These are phyloP conservation scores for Channallabes apus DNA, from an alignment of 2,797 vertebrate species.

Conservation along the genomic window DNA sequence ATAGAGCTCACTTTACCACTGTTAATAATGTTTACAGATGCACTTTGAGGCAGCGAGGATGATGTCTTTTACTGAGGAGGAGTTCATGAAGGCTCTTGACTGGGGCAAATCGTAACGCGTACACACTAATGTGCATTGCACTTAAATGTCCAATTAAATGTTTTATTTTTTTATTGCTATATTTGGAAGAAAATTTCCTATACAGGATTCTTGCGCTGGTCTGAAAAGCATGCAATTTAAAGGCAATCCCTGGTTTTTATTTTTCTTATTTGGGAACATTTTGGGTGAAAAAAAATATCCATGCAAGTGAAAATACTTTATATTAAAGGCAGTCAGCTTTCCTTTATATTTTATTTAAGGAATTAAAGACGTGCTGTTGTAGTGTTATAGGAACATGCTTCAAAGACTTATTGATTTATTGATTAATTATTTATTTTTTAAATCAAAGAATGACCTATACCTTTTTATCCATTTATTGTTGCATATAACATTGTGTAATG, in stretches of 20 bases:
- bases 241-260: not conserved
- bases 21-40: constrained; percentile 76
- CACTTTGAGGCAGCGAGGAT: constrained; percentile 94
- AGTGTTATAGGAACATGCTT: not conserved
- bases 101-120: constrained; percentile 77
- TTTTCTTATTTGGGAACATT: not conserved
- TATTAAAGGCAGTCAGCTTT: not conserved
- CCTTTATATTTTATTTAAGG: not conserved
- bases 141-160: not conserved
- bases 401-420: not conserved
- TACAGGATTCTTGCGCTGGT: not conserved
- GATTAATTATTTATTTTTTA: not conserved
- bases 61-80: constrained; percentile 95
- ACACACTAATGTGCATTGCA: too few species aligned
- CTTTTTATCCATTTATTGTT: not conserved
- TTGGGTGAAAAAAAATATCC: not conserved
- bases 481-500: not conserved
- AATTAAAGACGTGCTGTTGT: not conserved
- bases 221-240: not conserved
- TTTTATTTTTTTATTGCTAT: not conserved
- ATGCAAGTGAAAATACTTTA: not conserved
- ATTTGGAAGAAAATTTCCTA: not conserved
- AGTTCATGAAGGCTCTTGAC: constrained; percentile 92
- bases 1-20: not conserved
- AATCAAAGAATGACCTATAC: not conserved